These are phyloP conservation scores for Germaria angustata DNA, from an alignment of 2,888 invertebrate genomes.

Conservation along the genomic window DNA sequence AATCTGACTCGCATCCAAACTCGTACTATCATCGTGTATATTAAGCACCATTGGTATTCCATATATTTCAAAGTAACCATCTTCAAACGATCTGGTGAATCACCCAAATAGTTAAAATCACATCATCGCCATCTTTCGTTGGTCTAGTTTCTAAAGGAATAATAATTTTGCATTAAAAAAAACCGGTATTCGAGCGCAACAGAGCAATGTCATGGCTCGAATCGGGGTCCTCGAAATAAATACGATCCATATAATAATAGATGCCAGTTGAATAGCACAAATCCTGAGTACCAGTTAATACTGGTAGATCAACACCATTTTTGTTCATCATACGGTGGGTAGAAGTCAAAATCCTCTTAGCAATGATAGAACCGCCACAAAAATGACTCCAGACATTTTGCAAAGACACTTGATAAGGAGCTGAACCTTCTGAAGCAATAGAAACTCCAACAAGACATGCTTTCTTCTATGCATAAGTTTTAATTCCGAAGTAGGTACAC, in stretches of 20 bases:
- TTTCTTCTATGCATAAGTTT: background rate
- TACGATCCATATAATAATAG: constrained; percentile 66
- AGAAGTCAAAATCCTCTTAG: constrained; percentile 72
- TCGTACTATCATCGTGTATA: constrained; percentile 74
- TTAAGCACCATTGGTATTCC: constrained; percentile 79
- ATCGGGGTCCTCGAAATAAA: constrained; percentile 72
- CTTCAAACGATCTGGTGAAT: constrained; percentile 82
- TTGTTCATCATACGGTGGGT: constrained; percentile 74
- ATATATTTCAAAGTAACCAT: constrained; percentile 81
- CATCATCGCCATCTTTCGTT: constrained; percentile 80
- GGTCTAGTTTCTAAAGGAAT: constrained; percentile 82
- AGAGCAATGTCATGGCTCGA: constrained; percentile 85
- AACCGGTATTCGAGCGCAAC: constrained; percentile 82
- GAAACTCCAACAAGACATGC: constrained; percentile 70
- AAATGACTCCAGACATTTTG: constrained; percentile 72
- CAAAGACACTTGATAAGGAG: constrained; percentile 78
- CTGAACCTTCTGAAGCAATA: constrained; percentile 69
- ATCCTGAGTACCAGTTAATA: constrained; percentile 73
- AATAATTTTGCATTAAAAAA: constrained; percentile 81
- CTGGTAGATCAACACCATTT: constrained; percentile 66
- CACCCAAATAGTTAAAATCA: constrained; percentile 83
- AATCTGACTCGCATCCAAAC: constrained; percentile 82
- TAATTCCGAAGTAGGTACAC: no score
- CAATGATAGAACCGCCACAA: constrained; percentile 76
- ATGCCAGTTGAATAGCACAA: constrained; percentile 68